These are phyloP conservation scores for Trichosurus vulpecula DNA, from an alignment of 2,797 vertebrate genomes.

Conservation along the genomic window DNA sequence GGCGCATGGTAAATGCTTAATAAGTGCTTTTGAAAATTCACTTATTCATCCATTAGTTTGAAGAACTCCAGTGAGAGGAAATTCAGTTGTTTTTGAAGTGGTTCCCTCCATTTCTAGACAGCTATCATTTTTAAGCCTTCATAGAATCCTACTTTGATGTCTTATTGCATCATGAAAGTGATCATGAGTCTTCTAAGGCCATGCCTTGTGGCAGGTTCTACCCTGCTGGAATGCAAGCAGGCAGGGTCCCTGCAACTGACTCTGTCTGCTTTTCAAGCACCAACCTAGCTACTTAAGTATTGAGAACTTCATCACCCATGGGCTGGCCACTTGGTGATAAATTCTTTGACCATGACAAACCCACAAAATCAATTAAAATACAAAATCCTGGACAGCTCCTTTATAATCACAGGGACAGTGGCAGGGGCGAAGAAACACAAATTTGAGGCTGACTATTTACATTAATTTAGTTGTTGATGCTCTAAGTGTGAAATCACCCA, in stretches of 20 bases:
- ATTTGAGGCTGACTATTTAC: not conserved
- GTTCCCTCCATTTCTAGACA: not conserved
- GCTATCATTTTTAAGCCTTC: not conserved
- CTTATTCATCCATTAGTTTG: not conserved
- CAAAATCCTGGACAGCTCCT: not conserved
- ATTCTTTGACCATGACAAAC: not conserved
- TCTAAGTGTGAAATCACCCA: not conserved
- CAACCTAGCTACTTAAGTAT: not conserved
- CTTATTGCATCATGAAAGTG: not conserved
- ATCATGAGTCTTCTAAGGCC: not conserved
- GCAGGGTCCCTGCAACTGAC: not conserved
- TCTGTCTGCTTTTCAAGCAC: not conserved
- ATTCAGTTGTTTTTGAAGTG: not conserved
- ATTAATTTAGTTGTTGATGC: not conserved
- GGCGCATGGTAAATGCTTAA: not conserved
- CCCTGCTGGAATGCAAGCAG: not conserved
- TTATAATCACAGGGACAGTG: not conserved
- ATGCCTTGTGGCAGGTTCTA: not conserved
- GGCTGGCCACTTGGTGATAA: not conserved
- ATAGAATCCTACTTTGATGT: not conserved
- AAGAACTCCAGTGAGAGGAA: not conserved
- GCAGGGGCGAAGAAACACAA: not conserved
- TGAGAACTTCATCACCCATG: not conserved
- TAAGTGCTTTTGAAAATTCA: not conserved
- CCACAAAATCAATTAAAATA: not conserved